Evolutionary conservation across 2,113 vertebrate species (phyloP), one percentile per base, ranked within the genome.

Genomic region (Brachypodius melanocephalos): DNA sequence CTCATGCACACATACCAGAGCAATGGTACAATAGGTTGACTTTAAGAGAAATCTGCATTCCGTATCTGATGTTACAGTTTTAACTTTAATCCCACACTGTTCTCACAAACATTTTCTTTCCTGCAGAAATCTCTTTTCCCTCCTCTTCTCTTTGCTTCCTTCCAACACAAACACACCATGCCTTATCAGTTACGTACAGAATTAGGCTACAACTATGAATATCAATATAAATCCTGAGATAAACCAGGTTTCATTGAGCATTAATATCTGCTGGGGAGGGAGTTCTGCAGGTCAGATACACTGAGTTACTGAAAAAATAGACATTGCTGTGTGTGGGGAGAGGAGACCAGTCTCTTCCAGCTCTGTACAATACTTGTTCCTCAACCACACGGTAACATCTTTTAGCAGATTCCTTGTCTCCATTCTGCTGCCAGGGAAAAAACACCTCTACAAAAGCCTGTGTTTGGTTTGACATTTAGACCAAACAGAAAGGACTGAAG

Each of bases 381-480:
- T 51, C 28, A 48, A 55, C 24, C 85, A 79, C 55, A 85, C 1
- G 12, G 9, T 8, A 94, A 54, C 51, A 81, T 46, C 48, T 83
- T 67, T 34, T 62, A 90, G 77, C 62, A 83, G 85, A 51, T 73
- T 82, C 54, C 89, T 73, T 11, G 17, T 46, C 66, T 87, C 87
- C 90, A 34, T 57, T 82, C 46, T 89, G 76, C 77, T 90, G 71
- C 63, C 66, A 59, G 29, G 46, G 24, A 40, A 66, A 66, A 71
- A 67, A 61, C 43, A 38, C 31, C 19, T 26, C 58, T 12, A 66
- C 67, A 87, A 85, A 90, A 88, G 51, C 18, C 49, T 43, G 26
- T 42, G 43, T 26, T 83, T 48, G 46, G 38, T 67, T 90, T 93
- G 91, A 92, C 75, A 95, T 96, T 91, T 89, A 87, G 62, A 85